Evolutionary conservation across 2,888 invertebrate species (phyloP), one percentile per base, ranked within the genome.

Genomic region (Diplolepis rosae): DNA sequence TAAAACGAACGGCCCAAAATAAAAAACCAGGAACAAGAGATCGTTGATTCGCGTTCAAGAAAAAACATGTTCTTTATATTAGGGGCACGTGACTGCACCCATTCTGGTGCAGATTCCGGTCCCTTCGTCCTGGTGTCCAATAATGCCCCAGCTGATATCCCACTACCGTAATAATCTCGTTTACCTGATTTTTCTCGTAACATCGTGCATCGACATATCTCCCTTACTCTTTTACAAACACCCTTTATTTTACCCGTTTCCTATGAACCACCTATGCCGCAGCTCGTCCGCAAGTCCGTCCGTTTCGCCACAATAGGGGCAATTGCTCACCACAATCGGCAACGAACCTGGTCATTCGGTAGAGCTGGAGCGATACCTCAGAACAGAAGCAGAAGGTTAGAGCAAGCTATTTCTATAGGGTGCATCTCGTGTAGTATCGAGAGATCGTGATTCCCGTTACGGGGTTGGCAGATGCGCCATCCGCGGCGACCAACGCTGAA

Each of bases 401-500:
- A 70, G 30, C 56, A 27, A 32, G 68, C 66, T 32, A 13, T 39
- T 32, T 50, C 45, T 39, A 18, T 28, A 42, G 22, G 54, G 39
- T 18, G 65, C 68, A 70, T 69, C 67, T 65, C 56, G 50, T 45
- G 69, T 54, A 42, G 71, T 65, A 65, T 4, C 54, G 50, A 42
- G 30, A 50, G 24, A 42, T 42, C 32, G 51, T 50, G 32, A 18
- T 30, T 51, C 6, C 13, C n/a, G 4, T 32, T n/a, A 18, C 50
- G 11, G 30, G 73, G 39, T 78, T 76, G 78, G 73, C 80, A 83
- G 83, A 83, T 83, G 82, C 82, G 83, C 82, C 82, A 81, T 83
- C 83, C 83, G 82, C 86, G 87, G 84, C 87, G 85, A 85, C 83
- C 84, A 85, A 85, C 85, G 86, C 86, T 86, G 85, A 83, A 87